Base-by-base conservation (phyloP, 1,140 invertebrate species). In the Anastrepha obliqua region DNA sequence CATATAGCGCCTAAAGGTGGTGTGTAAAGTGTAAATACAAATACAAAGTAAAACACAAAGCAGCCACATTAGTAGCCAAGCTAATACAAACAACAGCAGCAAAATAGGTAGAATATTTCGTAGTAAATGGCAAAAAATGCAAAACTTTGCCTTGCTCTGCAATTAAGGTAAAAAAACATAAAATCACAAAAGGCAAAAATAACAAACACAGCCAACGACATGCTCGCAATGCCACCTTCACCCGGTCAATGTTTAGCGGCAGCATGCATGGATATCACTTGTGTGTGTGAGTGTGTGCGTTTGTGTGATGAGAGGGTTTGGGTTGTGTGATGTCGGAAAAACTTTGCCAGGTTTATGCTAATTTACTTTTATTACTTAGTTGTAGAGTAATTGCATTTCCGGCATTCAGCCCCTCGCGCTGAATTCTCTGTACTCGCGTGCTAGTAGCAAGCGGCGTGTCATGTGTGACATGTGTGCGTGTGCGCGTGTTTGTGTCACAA, bases 371-470 rank as follows among this genome's bases (percentile, higher is more conserved):
- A 81, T 81, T 81, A 55, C 42, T 81, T 81, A 55, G 74, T 81
- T 55, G 74, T 55, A 51, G 47, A 81, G 74, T 81, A 81, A 81
- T 81, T 81, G 74, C 74, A 81, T 81, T 81, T 81, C 74, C 74
- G 44, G 74, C 74, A 81, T 13, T n/a, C 67, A 44, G 67, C 42
- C 39, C 13, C 67, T 4, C 60, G 11, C 67, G n/a, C 17, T 47
- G n/a, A 58, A 2, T 55, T n/a, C 65, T 9, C 65, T 70, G 70
- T 15, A 13, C 5, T 64, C 11, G 17, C 13, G 15, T 9, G 74
- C 74, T 47, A 8, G 20, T 29, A 9, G 42, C 47, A 81, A 55
- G 74, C 20, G 47, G 47, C 51, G 74, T 81, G 74, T 29, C 74
- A 81, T 17, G 67, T 70, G 39, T 44, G 67, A 39, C 47, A 13